Conservation (phyloP, 2,113 vertebrate species). For the Calonectris borealis region DNA sequence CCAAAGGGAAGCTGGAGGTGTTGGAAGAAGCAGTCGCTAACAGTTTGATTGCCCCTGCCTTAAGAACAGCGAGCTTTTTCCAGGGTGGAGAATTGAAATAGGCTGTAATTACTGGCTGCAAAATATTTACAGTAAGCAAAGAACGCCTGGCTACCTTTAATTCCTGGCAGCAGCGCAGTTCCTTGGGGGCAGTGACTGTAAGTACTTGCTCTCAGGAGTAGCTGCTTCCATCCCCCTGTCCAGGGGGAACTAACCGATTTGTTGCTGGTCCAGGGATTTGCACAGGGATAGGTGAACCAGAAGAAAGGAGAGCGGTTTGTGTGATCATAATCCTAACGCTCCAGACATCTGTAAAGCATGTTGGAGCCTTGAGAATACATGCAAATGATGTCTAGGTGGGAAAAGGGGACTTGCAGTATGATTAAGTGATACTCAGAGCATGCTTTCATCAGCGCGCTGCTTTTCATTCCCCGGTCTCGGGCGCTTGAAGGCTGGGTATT, state of each 20-base stretch:
- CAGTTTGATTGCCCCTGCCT: neutral
- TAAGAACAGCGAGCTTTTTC: neutral
- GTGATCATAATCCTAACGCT: neutral
- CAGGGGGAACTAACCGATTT: neutral
- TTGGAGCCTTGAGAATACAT: neutral
- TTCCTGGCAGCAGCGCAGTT: neutral
- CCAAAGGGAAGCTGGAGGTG: neutral
- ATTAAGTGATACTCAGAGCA: neutral
- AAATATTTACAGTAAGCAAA: conserved; percentile 7
- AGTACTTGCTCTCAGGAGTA: neutral
- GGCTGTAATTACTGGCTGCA: neutral
- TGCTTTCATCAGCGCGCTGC: neutral
- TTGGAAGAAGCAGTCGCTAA: neutral
- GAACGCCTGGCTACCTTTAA: neutral
- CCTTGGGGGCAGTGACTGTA: neutral
- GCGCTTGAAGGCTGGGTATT: neutral
- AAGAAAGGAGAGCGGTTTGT: neutral
- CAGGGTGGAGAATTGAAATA: neutral
- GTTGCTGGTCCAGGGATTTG: neutral
- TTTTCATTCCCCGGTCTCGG: neutral
- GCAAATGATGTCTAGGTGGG: neutral
- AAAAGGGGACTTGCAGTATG: neutral
- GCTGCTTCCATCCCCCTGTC: neutral
- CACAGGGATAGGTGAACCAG: neutral
- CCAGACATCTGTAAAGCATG: neutral